phyloP scores from a whole-genome alignment of 2,113 vertebrate species.

The Nannospalax galili region DNA sequence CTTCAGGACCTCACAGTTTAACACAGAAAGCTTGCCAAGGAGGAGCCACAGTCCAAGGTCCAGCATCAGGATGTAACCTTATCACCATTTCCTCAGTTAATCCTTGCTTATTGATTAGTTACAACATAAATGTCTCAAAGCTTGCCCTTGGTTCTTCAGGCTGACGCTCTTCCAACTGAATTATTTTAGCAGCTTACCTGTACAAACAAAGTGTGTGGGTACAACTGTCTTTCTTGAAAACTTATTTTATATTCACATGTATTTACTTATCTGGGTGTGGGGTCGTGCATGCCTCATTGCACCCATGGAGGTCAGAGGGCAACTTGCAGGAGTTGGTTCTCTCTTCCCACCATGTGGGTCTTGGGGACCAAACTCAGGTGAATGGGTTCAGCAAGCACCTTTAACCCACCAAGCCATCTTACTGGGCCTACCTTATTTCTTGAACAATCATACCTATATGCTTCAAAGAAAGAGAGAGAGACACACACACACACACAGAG shows the following conservation, averaged over 20 bases:
- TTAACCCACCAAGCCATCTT: no score
- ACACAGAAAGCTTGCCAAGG: constrained; percentile 10
- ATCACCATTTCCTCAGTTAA: background rate
- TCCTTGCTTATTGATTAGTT: background rate
- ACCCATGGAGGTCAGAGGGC: background rate
- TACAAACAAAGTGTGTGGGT: background rate
- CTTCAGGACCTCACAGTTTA: background rate
- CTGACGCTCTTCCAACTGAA: background rate
- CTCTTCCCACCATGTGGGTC: background rate
- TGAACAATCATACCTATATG: background rate
- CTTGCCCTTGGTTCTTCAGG: background rate
- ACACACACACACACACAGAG: no score
- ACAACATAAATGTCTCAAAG: background rate
- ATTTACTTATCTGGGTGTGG: background rate
- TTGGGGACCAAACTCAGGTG: no score
- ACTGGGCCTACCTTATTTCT: background rate
- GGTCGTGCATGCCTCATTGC: no score
- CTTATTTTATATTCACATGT: background rate
- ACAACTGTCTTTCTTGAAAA: background rate
- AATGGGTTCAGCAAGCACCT: background rate
- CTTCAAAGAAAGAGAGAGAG: background rate
- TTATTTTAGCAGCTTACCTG: background rate
- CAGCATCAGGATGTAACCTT: background rate
- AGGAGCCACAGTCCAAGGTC: background rate
- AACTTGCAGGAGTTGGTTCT: background rate